Base-by-base conservation (phyloP, 2,113 vertebrate genomes). In the Arenaria interpres region DNA sequence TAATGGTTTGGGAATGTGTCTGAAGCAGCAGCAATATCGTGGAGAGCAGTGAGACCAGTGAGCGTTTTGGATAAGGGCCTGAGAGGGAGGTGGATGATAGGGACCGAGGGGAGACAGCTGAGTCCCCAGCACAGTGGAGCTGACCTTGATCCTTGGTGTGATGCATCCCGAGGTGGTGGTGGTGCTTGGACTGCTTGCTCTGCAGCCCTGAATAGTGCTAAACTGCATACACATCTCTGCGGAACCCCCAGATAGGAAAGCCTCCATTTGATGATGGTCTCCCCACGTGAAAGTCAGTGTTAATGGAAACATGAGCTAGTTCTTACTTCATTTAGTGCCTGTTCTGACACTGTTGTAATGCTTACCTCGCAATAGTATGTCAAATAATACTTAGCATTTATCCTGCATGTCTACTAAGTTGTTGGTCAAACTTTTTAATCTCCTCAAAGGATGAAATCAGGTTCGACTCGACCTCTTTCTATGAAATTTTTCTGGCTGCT, bases 101-200 rank as follows among this genome's bases (percentile, higher is more conserved):
- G 37, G 28, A 20, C 51, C 0, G 5, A 53, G 37, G 15, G 35
- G n/a, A 54, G 28, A 7, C 19, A 32, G 43, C 10, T 68, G 80
- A 82, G 25, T 43, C 43, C 72, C 33, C 53, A 73, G 68, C 33
- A 27, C 9, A 13, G 41, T 0, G 3, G 25, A 24, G 14, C 48
- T 80, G 25, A 66, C 30, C 41, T 78, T 60, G 25, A 32, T 69
- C 23, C n/a, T 50, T 60, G 85, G 48, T 51, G 62, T 18, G 24
- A 3, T 68, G 76, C 14, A 12, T 57, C 17, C 45, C 0, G n/a
- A n/a, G n/a, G 0, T 1, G 2, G 53, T 35, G 23, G 9, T 23
- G 41, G 9, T 90, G 14, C 64, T 91, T 88, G 60, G 30, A 19
- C 50, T 89, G 51, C 77, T 39, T 46, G 54, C 30, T 83, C 68